Percentiles rank a stretch among this genome's conserved stretches.
These are phyloP conservation scores for Mallotus villosus DNA, from an alignment of 2,797 vertebrate genomes.

Conservation along the genomic window DNA sequence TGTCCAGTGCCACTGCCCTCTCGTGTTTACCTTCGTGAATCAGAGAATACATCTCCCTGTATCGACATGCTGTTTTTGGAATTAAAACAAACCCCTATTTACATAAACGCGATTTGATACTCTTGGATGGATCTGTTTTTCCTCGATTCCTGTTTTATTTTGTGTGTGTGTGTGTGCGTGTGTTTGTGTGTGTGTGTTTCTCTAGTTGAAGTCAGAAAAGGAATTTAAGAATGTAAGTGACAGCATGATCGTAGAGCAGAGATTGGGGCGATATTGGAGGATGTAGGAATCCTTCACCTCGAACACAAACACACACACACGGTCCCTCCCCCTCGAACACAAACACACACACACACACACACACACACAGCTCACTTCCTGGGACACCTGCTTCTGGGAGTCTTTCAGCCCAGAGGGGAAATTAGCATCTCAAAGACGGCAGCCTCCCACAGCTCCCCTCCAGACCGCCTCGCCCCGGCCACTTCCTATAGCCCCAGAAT, in stretches of 20 bases:
- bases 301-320: too few relatives aligned
- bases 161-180: background rate
- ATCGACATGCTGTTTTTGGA: constrained; percentile 37
- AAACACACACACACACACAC: constrained; percentile 3
- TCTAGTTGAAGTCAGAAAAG: background rate
- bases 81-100: constrained; percentile 36
- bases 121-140: background rate
- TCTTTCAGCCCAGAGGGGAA: constrained; percentile 70
- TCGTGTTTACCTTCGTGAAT: constrained; percentile 22
- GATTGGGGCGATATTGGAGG: constrained; percentile 44
- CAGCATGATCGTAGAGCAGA: constrained; percentile 3
- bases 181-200: background rate
- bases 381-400: constrained; percentile 77
- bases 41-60: constrained; percentile 13
- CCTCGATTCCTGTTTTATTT: background rate
- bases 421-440: constrained; percentile 78
- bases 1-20: constrained; percentile 4
- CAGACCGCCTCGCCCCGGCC: constrained; percentile 38
- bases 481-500: constrained; percentile 35
- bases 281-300: too few relatives aligned
- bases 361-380: constrained; percentile 63
- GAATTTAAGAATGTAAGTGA: background rate
- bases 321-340: constrained; percentile 5
- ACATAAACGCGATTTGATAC: constrained; percentile 51
- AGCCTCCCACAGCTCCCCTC: constrained; percentile 63